phyloP scores from a whole-genome alignment of 2,797 vertebrate genomes.

The Carduelis carduelis region DNA sequence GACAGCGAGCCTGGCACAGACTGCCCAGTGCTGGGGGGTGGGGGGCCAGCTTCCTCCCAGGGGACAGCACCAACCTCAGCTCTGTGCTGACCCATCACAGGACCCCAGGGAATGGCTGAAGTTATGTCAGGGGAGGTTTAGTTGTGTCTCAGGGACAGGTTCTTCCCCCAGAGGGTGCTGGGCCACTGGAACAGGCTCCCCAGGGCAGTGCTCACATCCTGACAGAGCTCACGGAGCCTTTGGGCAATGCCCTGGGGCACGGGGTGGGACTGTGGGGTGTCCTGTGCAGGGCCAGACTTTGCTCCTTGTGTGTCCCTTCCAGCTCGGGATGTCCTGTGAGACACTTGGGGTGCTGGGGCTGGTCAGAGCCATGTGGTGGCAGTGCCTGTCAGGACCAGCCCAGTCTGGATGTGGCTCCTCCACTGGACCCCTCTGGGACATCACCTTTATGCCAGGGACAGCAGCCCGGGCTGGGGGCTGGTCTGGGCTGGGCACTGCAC shows the following conservation, averaged over 20 bases:
- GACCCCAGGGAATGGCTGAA: background rate
- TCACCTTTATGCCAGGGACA: background rate
- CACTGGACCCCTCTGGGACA: no score
- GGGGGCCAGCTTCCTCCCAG: background rate
- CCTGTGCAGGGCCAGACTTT: background rate
- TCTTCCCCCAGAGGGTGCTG: background rate
- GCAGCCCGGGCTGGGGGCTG: fast-evolving
- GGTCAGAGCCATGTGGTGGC: background rate
- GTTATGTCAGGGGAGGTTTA: background rate
- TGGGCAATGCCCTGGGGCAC: background rate
- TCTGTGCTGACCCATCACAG: background rate
- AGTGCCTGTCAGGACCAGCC: background rate
- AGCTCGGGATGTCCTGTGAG: background rate
- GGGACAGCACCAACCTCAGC: background rate
- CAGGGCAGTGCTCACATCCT: background rate
- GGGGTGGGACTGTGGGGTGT: fast-evolving
- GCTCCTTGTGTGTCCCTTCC: background rate
- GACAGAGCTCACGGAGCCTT: fast-evolving
- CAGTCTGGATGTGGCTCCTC: background rate
- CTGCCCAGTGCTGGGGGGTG: no score
- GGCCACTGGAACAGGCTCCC: background rate
- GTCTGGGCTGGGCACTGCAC: background rate
- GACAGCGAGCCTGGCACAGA: no score
- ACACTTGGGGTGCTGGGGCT: fast-evolving
- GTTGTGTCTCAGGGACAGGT: background rate